Evolutionary conservation across 2,888 invertebrate species (phyloP).

Genomic region (Leptopilina drosophilae): DNA sequence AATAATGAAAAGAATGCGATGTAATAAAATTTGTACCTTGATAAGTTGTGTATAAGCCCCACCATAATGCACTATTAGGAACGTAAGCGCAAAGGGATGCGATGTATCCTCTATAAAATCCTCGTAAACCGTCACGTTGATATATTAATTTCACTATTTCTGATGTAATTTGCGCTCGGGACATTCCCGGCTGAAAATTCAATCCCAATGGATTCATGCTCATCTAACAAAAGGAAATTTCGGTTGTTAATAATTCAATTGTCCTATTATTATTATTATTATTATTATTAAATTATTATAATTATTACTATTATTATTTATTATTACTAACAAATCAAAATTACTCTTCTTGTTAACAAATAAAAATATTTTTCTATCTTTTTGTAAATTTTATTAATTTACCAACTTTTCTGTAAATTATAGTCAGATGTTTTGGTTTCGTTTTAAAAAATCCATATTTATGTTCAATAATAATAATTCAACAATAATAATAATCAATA

Average conservation of each 20-base stretch:
- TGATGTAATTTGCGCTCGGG: conserved; percentile 83
- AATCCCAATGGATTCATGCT: conserved; percentile 88
- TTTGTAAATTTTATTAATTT: too few relatives aligned
- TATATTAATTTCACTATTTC: conserved; percentile 90
- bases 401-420: too few relatives aligned
- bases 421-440: too few relatives aligned
- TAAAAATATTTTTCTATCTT: too few relatives aligned
- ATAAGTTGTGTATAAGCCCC: conserved; percentile 95
- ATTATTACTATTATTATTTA: background rate
- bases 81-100: conserved; percentile 96
- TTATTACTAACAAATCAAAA: background rate
- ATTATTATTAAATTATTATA: too few relatives aligned
- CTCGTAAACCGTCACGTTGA: conserved; percentile 87
- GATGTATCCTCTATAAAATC: conserved; percentile 95
- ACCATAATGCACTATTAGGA: conserved; percentile 98
- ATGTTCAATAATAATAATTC: too few relatives aligned
- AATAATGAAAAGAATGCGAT: too few relatives aligned
- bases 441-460: too few relatives aligned
- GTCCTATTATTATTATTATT: background rate
- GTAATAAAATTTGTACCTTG: conserved; percentile 82
- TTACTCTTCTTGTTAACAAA: too few relatives aligned
- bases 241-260: background rate
- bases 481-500: too few relatives aligned
- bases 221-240: conserved; percentile 69
- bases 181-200: conserved; percentile 80